Base-by-base conservation (phyloP, 2,888 invertebrate species). In the Eumerus sabulonum region DNA sequence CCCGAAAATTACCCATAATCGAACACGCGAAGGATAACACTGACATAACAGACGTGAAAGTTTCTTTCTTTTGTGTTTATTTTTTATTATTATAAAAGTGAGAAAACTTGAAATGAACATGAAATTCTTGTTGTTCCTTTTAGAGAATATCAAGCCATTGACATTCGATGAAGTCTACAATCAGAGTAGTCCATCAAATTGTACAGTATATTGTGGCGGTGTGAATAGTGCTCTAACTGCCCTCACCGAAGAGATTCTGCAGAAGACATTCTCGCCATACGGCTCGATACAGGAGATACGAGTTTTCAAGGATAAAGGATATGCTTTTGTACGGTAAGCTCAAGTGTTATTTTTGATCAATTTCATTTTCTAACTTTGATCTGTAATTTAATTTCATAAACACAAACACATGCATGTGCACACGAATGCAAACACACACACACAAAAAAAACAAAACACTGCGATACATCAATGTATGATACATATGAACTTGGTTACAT, bases 271-370 rank as follows among this genome's bases (percentile, higher is more conserved):
- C 91, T 93, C 95, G 83, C 95, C 94, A 17, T 99, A 96, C 89
- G 99, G 99, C 81, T 94, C 95, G 86, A 98, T 99, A 88, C 96
- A 98, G 90, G 99, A 99, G 92, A 97, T 99, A 84, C 92, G 98
- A 84, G 98, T 98, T 85, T 99, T 99, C 91, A 98, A 98, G 90
- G 98, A 99, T 87, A 99, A 99, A 90, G 99, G 99, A 85, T 99
- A 98, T 87, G 98, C 98, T 85, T 98, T 98, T 89, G 95, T 98
- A 87, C 94, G 96, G 96, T 95, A 89, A 89, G 89, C 85, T 68
- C 47, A 35, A 70, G 44, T 35, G 42, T 54, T n/a, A 57, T 18
- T 57, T 9, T 17, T 11, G 12, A 45, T 48, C 14, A 45, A 51
- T 27, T 40, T 3, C 18, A 48, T 60, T 40, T 68, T 12, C 57